phyloP scores from a whole-genome alignment of 2,888 invertebrate genomes.

The Apocheima hispidaria region DNA sequence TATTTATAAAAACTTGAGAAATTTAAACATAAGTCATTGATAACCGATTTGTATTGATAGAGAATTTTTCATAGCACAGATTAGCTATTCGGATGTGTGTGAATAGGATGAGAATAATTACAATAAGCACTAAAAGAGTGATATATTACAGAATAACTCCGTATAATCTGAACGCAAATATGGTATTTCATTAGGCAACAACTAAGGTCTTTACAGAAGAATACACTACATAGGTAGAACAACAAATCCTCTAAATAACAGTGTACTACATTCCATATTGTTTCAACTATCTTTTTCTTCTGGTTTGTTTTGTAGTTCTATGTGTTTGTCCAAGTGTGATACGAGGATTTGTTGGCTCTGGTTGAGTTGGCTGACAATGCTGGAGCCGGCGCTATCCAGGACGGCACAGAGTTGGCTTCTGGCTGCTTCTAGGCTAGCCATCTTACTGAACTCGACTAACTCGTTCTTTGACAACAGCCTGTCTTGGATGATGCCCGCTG shows the following conservation, averaged over 20 bases:
- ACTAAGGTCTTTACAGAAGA: background rate
- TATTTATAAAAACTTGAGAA: too few species aligned
- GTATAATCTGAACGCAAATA: background rate
- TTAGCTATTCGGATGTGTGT: too few species aligned
- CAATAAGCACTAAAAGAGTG: too few species aligned
- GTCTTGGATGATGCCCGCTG: constrained; percentile 91
- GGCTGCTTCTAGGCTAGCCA: constrained; percentile 88
- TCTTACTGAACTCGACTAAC: constrained; percentile 87
- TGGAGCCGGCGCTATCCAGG: constrained; percentile 88
- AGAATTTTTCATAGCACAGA: too few species aligned
- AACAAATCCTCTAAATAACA: constrained; percentile 43
- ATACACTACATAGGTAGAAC: constrained; percentile 33
- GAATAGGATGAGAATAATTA: too few species aligned
- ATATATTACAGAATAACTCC: too few species aligned
- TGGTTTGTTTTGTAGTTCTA: constrained; percentile 61
- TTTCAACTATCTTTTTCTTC: constrained; percentile 50
- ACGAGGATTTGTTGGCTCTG: constrained; percentile 89
- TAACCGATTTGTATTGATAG: too few species aligned
- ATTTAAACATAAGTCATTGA: too few species aligned
- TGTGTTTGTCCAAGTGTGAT: constrained; percentile 88
- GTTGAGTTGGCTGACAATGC: constrained; percentile 88
- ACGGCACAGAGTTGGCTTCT: constrained; percentile 90
- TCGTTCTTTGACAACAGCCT: constrained; percentile 89
- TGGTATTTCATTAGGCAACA: background rate
- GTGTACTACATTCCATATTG: constrained; percentile 39